Percentiles rank a stretch among this genome's conserved stretches.
These are phyloP conservation scores for Selenia dentaria DNA, from an alignment of 2,888 invertebrate genomes.

Conservation along the genomic window DNA sequence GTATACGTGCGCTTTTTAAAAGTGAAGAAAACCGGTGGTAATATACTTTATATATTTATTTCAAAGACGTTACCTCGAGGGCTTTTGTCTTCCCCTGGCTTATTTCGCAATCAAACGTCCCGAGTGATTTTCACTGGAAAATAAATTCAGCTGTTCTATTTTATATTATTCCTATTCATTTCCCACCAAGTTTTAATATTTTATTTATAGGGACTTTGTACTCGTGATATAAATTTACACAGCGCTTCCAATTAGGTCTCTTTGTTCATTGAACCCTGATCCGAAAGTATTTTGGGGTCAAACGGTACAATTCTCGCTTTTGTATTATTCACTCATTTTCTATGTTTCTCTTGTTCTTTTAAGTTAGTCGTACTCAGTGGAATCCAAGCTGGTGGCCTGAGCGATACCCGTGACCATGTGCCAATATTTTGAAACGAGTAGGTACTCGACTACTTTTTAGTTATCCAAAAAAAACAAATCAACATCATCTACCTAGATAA, in stretches of 20 bases:
- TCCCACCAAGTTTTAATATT: conserved; percentile 28
- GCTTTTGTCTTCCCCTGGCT: conserved; percentile 50
- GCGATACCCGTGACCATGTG: no score
- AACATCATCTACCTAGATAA: no score
- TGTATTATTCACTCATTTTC: no score
- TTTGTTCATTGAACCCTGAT: conserved; percentile 17
- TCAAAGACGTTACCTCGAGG: conserved; percentile 45
- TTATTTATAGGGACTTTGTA: conserved; percentile 23
- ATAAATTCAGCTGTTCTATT: conserved; percentile 29
- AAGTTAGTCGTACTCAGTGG: no score
- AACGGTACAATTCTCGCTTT: conserved; percentile 12
- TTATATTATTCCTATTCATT: conserved; percentile 26
- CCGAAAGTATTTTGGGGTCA: conserved; percentile 13
- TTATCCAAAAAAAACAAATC: no score
- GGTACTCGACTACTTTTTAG: no score
- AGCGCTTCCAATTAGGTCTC: conserved; percentile 28
- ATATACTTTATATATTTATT: conserved; percentile 38
- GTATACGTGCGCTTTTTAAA: no score
- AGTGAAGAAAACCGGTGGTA: no score
- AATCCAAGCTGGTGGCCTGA: no score
- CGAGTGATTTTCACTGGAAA: conserved; percentile 33
- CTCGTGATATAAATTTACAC: conserved; percentile 25
- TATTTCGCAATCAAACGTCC: conserved; percentile 54
- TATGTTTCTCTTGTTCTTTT: no score
- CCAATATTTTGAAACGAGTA: no score